Percentiles rank a stretch among this genome's conserved stretches.
phyloP scores from a whole-genome alignment of 35 echinoderm and acorn worm genomes.

The Hemicentrotus pulcherrimus region DNA sequence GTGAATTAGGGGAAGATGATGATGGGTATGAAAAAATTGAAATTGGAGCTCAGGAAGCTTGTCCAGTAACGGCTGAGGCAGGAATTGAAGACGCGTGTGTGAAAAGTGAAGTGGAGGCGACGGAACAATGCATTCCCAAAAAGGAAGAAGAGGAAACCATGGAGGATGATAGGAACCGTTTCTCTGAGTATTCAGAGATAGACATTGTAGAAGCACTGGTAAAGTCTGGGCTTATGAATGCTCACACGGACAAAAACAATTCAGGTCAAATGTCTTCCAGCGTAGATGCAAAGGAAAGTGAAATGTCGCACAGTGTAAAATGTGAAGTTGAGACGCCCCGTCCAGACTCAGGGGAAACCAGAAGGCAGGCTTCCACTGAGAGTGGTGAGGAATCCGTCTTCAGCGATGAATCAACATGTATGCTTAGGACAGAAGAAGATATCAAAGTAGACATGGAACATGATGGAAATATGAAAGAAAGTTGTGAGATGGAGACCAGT shows the following conservation, averaged over 20 bases:
- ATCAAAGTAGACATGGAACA: constrained; percentile 24
- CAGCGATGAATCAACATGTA: not conserved
- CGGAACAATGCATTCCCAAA: not conserved
- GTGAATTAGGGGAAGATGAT: constrained; percentile 24
- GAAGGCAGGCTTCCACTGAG: not conserved
- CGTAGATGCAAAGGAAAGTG: not conserved
- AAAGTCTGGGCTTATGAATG: constrained; percentile 63
- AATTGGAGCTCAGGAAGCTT: constrained; percentile 41
- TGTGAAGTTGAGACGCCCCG: not conserved
- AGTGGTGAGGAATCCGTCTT: not conserved
- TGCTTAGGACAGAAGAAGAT: constrained; percentile 19
- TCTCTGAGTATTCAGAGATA: constrained; percentile 76
- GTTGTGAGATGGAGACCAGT: constrained; percentile 50
- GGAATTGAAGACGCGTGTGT: not conserved
- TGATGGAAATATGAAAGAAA: constrained; percentile 26
- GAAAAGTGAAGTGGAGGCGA: constrained; percentile 15
- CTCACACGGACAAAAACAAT: constrained; percentile 20
- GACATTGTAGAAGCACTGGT: constrained; percentile 85
- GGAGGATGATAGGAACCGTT: constrained; percentile 19
- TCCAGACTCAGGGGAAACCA: not conserved
- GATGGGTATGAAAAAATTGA: constrained; percentile 52
- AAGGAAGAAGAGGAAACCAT: constrained; percentile 22
- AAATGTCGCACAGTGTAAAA: not conserved
- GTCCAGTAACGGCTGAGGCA: not conserved
- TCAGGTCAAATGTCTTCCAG: not conserved